Percentiles rank a stretch among this genome's conserved stretches.
Conservation (phyloP, 2,888 invertebrate species). For the Caenorhabditis afra region DNA sequence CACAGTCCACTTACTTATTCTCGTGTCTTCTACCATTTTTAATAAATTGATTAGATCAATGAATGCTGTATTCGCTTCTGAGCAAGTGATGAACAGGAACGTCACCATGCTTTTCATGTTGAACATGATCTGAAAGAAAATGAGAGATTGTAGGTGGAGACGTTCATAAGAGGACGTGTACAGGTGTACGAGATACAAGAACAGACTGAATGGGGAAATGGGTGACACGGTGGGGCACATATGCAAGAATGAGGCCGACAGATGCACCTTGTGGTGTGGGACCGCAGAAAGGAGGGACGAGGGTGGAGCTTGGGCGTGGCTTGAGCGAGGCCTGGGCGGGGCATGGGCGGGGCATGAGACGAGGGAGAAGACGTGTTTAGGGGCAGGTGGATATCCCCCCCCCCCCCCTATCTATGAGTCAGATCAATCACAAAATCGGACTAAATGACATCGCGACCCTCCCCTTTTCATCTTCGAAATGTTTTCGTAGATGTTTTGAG, state of each 20-base stretch:
- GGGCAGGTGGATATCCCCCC: too few relatives aligned
- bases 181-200: too few relatives aligned
- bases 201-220: too few relatives aligned
- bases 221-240: too few relatives aligned
- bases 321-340: slow-evolving; percentile 2
- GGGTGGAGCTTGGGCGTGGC: slow-evolving; percentile 18
- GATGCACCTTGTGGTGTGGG: slow-evolving; percentile 1
- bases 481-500: neutral
- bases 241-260: neutral
- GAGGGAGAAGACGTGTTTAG: too few relatives aligned
- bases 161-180: too few relatives aligned
- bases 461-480: neutral
- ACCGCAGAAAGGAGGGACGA: slow-evolving; percentile 18
- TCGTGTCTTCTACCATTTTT: slow-evolving; percentile 21
- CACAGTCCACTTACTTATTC: slow-evolving; percentile 22
- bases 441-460: too few relatives aligned
- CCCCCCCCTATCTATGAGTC: too few relatives aligned
- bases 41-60: slow-evolving; percentile 15
- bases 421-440: too few relatives aligned
- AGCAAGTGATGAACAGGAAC: neutral
- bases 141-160: too few relatives aligned
- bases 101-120: slow-evolving; percentile 14
- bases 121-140: slow-evolving; percentile 28
- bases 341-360: slow-evolving; percentile 13
- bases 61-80: neutral